These are phyloP conservation scores for Odontocolon sp. DNA, from an alignment of 2,888 invertebrate species.

Conservation along the genomic window DNA sequence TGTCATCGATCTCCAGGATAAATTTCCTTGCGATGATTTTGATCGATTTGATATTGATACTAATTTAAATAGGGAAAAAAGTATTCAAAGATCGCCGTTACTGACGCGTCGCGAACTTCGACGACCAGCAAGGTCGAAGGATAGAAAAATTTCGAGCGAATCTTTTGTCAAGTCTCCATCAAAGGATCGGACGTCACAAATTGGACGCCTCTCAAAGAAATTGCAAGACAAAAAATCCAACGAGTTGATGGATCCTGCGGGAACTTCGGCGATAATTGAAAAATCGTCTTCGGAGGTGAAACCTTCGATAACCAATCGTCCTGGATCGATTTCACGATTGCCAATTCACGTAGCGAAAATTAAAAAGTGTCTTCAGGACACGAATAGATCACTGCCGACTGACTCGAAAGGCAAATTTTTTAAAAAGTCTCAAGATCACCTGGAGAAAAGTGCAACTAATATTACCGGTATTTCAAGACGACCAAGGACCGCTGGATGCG, in stretches of 20 bases:
- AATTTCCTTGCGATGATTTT: constrained; percentile 14
- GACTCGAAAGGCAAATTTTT: no score
- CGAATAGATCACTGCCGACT: not conserved
- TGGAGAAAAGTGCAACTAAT: constrained; percentile 4
- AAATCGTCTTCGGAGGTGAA: constrained; percentile 19
- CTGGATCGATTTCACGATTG: constrained; percentile 41
- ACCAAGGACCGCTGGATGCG: constrained; percentile 30
- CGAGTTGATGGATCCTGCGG: not conserved
- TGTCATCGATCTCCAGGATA: constrained; percentile 46
- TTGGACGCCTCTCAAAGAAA: not conserved
- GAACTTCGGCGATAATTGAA: not conserved
- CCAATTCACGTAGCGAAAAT: constrained; percentile 41
- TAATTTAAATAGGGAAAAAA: not conserved
- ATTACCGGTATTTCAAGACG: not conserved
- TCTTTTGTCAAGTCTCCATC: constrained; percentile 46
- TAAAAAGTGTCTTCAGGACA: not conserved
- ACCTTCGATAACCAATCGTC: constrained; percentile 20
- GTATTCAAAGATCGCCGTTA: not conserved
- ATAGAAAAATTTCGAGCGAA: constrained; percentile 24
- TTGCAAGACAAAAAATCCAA: not conserved
- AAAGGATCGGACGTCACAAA: not conserved
- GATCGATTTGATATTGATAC: not conserved
- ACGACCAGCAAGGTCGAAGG: constrained; percentile 7
- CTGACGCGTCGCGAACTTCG: constrained; percentile 9
- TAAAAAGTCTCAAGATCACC: not conserved